phyloP scores from a whole-genome alignment of 2,797 vertebrate species.

The Agapornis canus region DNA sequence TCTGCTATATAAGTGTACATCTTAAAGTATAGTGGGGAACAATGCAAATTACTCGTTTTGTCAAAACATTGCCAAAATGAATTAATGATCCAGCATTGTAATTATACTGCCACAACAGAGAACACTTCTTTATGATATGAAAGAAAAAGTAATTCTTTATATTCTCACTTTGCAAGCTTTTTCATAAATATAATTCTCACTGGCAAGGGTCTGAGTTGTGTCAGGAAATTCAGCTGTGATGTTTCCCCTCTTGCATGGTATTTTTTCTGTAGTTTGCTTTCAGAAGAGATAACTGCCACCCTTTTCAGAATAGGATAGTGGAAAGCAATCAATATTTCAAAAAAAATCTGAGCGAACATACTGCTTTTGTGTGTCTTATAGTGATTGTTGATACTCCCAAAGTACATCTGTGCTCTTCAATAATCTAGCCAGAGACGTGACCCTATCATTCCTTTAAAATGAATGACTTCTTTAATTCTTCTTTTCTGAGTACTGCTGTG shows the following conservation, averaged over 20 bases:
- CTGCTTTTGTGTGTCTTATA: conserved; percentile 5
- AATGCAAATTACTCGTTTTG: neutral
- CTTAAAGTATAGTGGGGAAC: neutral
- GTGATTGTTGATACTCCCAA: conserved; percentile 24
- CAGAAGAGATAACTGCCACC: conserved; percentile 9
- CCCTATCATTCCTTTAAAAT: conserved; percentile 25
- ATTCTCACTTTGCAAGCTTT: neutral
- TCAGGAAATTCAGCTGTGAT: conserved; percentile 39
- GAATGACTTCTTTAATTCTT: conserved; percentile 29
- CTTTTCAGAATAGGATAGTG: conserved; percentile 9
- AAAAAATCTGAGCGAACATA: conserved; percentile 12
- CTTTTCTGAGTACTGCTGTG: neutral
- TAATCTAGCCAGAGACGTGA: conserved; percentile 40
- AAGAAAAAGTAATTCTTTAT: conserved; percentile 13
- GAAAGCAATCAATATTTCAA: conserved; percentile 47
- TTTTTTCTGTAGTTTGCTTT: conserved; percentile 24
- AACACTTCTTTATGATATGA: neutral
- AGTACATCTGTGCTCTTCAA: conserved; percentile 40
- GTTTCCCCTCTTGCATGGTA: neutral
- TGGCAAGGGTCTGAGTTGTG: neutral
- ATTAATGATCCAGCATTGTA: neutral
- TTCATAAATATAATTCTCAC: conserved; percentile 9
- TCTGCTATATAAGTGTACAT: neutral
- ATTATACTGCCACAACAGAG: neutral
- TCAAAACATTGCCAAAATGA: neutral